These are phyloP conservation scores for Eufriesea mexicana DNA, from an alignment of 1,140 invertebrate genomes.

Conservation along the genomic window DNA sequence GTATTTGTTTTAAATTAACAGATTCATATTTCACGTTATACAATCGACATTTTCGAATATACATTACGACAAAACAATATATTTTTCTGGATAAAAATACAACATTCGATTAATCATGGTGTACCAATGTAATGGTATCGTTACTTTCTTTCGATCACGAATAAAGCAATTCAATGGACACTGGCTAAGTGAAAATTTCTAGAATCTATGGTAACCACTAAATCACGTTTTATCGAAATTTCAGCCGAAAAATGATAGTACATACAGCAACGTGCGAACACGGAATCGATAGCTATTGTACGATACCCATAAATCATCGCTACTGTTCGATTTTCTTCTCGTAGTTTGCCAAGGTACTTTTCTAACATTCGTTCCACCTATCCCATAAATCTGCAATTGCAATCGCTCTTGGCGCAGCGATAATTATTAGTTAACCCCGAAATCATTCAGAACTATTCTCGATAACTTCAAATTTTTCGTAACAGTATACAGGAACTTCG, in stretches of 20 bases:
- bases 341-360: neutral
- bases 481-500: too few relatives aligned
- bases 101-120: slow-evolving; percentile 13
- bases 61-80: too few relatives aligned
- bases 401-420: neutral
- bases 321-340: neutral
- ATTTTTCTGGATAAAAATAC: neutral
- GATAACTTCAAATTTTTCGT: too few relatives aligned
- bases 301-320: slow-evolving; percentile 1
- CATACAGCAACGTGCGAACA: neutral
- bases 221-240: slow-evolving; percentile 37
- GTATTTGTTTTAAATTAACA: neutral
- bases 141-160: slow-evolving; percentile 5
- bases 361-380: neutral
- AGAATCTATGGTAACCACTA: slow-evolving; percentile 31
- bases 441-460: too few relatives aligned
- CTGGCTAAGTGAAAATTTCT: slow-evolving; percentile 12
- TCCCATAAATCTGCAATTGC: neutral
- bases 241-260: slow-evolving; percentile 33
- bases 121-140: slow-evolving; percentile 10
- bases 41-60: neutral
- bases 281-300: slow-evolving; percentile 26
- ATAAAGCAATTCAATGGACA: neutral
- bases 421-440: neutral
- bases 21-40: neutral